Percentiles rank a stretch among this genome's conserved stretches.
Conservation (phyloP, 2,797 vertebrate genomes). For the Staurois parvus region DNA sequence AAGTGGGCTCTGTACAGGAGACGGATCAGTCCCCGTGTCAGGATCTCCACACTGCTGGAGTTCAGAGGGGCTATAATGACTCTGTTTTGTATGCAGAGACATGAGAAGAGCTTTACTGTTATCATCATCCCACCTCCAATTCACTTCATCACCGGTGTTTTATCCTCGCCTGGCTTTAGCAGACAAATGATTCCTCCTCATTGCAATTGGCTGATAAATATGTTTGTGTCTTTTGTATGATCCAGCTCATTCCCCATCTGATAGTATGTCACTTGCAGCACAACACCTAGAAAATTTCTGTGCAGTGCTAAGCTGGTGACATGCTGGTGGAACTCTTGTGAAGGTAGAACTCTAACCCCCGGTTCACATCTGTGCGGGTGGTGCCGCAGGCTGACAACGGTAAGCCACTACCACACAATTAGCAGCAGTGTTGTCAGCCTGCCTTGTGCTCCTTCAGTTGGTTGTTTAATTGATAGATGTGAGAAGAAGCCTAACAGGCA, state of each 20-base stretch:
- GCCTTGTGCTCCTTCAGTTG: too few relatives aligned
- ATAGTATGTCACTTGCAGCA: neutral
- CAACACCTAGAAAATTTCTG: neutral
- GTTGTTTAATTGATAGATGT: too few relatives aligned
- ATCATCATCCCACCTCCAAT: constrained; percentile 33
- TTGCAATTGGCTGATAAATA: neutral
- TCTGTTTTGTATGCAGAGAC: constrained; percentile 54
- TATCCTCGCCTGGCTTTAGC: constrained; percentile 7
- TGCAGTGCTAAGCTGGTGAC: too few relatives aligned
- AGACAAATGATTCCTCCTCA: constrained; percentile 28
- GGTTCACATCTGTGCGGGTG: too few relatives aligned
- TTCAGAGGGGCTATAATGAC: constrained; percentile 21
- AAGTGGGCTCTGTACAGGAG: neutral
- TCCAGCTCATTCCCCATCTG: neutral
- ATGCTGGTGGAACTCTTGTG: too few relatives aligned
- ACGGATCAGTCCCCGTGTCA: neutral
- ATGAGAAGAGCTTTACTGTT: constrained; percentile 32
- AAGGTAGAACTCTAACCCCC: too few relatives aligned
- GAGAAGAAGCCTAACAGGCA: too few relatives aligned
- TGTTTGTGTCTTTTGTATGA: neutral
- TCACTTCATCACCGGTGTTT: constrained; percentile 31
- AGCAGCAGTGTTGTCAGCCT: too few relatives aligned
- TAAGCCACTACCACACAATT: too few relatives aligned
- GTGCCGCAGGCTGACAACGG: too few relatives aligned
- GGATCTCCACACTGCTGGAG: neutral